Base-by-base conservation (phyloP, 2,113 vertebrate species). In the Myiopsitta monachus region DNA sequence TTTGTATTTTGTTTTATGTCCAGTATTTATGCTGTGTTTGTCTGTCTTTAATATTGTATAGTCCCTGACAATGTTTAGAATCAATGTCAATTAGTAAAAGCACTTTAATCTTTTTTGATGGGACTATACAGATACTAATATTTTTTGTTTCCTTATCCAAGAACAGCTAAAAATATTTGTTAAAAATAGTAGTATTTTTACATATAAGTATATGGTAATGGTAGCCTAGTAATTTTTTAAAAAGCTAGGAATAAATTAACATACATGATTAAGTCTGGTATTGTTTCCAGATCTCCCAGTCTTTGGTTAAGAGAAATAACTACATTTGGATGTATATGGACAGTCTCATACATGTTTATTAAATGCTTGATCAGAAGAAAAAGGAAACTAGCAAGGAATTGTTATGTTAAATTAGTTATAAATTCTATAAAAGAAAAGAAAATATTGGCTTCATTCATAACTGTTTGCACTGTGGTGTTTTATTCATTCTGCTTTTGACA, bases 141-240 rank as follows among this genome's bases (percentile, higher is more conserved):
- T 67, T 89, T 96, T 87, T 92, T 98, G 98, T 98, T 98, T 98
- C 98, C 98, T 98, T 98, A 98, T 98, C 98, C 98, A 96, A 98
- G 96, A 98, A 97, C 98, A 98, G 98, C 98, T 98, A 98, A 98
- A 98, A 98, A 98, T 98, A 76, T 79, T 92, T 47, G 1, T 43
- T 88, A 21, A 79, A 66, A 86, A 39, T 57, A 23, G 11, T 26
- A 96, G 36, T 88, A 39, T 67, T 64, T 74, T 89, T 67, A 39
- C 64, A 51, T 92, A 24, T 51, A 36, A 55, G 75, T 89, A 39
- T 30, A 74, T 49, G 38, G 33, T 93, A 88, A 39, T 83, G 38
- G 43, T 77, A 91, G 43, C 33, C n/a, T 92, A 61, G 49, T 92
- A 61, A 84, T 31, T 76, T 82, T 92, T 85, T 27, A 62, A 94